phyloP scores from a whole-genome alignment of 2,113 vertebrate genomes.

The Microtus oregoni region DNA sequence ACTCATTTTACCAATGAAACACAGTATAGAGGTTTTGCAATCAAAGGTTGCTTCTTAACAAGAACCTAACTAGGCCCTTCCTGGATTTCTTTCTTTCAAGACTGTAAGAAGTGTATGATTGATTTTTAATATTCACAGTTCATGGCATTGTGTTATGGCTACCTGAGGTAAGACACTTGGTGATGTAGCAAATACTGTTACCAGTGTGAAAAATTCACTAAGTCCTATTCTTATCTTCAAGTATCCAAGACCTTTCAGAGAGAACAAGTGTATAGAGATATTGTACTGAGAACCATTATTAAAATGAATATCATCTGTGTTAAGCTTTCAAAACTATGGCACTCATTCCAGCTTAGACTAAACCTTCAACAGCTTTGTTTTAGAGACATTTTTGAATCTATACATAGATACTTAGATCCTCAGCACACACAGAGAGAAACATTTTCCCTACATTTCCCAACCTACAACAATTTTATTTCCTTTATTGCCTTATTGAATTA shows the following conservation, averaged over 20 bases:
- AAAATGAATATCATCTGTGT: neutral
- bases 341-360: neutral
- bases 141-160: neutral
- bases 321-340: neutral
- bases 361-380: neutral
- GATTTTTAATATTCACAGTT: neutral
- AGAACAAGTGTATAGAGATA: neutral
- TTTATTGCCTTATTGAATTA: neutral
- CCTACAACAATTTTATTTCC: neutral
- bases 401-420: neutral
- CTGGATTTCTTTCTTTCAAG: neutral
- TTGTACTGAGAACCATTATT: neutral
- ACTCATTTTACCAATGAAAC: neutral
- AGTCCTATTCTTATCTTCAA: neutral
- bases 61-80: neutral
- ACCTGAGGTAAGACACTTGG: neutral
- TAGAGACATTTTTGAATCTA: neutral
- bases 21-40: neutral
- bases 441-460: too few relatives aligned
- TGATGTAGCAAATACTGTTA: neutral
- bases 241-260: neutral
- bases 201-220: neutral
- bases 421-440: accelerated
- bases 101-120: neutral
- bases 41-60: neutral